Evolutionary conservation across 2,797 vertebrate species (phyloP).

Genomic region (Artibeus lituratus): DNA sequence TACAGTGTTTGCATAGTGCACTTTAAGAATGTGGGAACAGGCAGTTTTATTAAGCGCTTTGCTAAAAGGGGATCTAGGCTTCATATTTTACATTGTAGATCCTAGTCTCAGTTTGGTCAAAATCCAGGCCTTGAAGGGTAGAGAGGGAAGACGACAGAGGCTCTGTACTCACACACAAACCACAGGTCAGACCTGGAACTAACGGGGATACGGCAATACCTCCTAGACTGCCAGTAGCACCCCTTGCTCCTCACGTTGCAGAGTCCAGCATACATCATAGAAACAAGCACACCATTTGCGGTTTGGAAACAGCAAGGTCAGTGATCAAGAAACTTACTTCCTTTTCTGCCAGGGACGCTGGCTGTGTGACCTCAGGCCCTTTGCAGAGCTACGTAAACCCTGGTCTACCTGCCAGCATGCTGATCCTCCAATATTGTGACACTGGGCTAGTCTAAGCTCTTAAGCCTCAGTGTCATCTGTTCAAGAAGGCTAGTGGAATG

Average conservation of each 20-base stretch:
- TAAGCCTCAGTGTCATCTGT: constrained; percentile 70
- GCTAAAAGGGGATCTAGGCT: not conserved
- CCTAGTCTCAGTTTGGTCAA: not conserved
- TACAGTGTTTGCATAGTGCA: not conserved
- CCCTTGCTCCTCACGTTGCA: not conserved
- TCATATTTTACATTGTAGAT: constrained; percentile 49
- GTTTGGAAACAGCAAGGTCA: not conserved
- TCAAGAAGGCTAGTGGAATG: constrained; percentile 69
- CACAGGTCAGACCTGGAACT: not conserved
- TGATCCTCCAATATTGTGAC: constrained; percentile 59
- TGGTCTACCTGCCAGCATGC: constrained; percentile 10
- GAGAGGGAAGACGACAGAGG: not conserved
- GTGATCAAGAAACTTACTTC: constrained; percentile 34
- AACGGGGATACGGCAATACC: not conserved
- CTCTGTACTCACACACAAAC: not conserved
- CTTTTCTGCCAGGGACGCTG: not conserved
- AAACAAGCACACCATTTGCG: not conserved
- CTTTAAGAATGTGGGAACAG: not conserved
- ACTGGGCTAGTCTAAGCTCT: constrained; percentile 70
- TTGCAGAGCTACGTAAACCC: not conserved
- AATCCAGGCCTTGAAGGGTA: not conserved
- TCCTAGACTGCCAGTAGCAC: not conserved
- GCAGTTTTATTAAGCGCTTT: constrained; percentile 51
- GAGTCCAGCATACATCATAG: not conserved
- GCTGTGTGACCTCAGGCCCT: not conserved